A percentile compares a stretch with the other conserved stretches of the same genome.
Evolutionary conservation across 2,113 vertebrate genomes (phyloP).

Genomic region (Psephotus haematonotus): DNA sequence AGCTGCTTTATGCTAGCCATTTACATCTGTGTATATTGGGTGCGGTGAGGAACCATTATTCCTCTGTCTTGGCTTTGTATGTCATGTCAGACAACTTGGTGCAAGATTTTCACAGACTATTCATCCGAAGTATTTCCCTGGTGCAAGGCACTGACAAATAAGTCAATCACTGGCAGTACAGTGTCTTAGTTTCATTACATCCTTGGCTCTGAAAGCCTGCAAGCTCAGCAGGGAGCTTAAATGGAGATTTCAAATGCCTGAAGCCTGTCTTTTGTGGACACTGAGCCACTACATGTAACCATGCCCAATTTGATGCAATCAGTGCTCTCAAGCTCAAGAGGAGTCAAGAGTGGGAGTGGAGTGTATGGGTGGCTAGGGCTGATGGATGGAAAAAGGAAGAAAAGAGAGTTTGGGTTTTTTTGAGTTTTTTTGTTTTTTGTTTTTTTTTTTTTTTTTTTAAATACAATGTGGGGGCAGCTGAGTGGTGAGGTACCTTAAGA

Average conservation of each 20-base stretch:
- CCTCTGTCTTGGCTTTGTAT: neutral
- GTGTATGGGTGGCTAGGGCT: neutral
- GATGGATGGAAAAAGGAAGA: neutral
- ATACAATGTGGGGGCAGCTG: neutral
- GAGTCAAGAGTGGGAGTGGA: neutral
- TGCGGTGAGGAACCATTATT: neutral
- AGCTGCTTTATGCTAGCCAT: neutral
- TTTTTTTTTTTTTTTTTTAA: neutral
- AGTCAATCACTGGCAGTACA: neutral
- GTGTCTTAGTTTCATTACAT: neutral
- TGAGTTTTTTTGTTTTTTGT: too few relatives aligned
- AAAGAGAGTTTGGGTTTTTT: neutral
- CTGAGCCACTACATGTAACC: neutral
- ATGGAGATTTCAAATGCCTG: neutral
- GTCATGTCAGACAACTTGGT: neutral
- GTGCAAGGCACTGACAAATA: neutral
- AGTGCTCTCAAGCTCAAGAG: neutral
- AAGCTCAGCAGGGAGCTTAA: slow-evolving; percentile 10
- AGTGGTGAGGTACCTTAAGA: neutral
- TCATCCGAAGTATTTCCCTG: neutral
- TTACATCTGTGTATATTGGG: neutral
- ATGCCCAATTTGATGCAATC: neutral
- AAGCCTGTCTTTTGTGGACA: neutral
- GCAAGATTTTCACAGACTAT: neutral
- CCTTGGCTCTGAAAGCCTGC: neutral